Evolutionary conservation across 2,888 invertebrate genomes (phyloP).

Genomic region (Bibio marci): DNA sequence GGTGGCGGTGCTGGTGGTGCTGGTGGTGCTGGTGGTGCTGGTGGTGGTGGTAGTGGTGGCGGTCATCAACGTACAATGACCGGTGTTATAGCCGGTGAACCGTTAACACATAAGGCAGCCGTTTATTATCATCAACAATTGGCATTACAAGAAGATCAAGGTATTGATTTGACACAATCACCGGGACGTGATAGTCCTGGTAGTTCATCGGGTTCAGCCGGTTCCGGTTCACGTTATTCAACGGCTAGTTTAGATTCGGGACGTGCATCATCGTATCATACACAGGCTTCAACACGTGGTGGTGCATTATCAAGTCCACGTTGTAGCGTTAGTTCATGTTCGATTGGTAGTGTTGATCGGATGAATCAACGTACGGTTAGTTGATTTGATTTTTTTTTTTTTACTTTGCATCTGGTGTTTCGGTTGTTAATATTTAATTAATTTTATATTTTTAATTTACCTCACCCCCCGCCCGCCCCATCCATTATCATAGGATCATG

Average conservation of each 20-base stretch:
- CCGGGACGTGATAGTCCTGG: conserved; percentile 89
- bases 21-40: too few relatives aligned
- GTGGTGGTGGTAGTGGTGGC: too few relatives aligned
- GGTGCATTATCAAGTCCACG: conserved; percentile 42
- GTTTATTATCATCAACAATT: conserved; percentile 69
- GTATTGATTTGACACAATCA: conserved; percentile 78
- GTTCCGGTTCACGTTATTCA: conserved; percentile 76
- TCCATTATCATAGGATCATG: conserved; percentile 70
- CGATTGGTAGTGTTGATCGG: conserved; percentile 59
- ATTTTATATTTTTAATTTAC: conserved; percentile 5
- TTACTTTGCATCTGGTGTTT: too few relatives aligned
- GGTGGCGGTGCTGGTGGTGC: conserved; percentile 23
- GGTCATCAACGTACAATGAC: conserved; percentile 35
- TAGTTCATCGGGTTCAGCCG: conserved; percentile 71
- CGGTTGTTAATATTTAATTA: too few relatives aligned
- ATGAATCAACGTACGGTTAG: conserved; percentile 55
- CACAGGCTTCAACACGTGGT: conserved; percentile 26
- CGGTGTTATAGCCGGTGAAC: conserved; percentile 23
- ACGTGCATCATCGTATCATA: conserved; percentile 60
- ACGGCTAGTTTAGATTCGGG: conserved; percentile 77
- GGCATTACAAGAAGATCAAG: conserved; percentile 71
- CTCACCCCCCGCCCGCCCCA: conserved; percentile 15
- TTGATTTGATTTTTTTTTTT: too few relatives aligned
- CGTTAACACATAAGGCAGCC: conserved; percentile 57
- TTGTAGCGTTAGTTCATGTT: conserved; percentile 60